phyloP scores from a whole-genome alignment of 2,888 invertebrate species.

The Diarsia dahlii region DNA sequence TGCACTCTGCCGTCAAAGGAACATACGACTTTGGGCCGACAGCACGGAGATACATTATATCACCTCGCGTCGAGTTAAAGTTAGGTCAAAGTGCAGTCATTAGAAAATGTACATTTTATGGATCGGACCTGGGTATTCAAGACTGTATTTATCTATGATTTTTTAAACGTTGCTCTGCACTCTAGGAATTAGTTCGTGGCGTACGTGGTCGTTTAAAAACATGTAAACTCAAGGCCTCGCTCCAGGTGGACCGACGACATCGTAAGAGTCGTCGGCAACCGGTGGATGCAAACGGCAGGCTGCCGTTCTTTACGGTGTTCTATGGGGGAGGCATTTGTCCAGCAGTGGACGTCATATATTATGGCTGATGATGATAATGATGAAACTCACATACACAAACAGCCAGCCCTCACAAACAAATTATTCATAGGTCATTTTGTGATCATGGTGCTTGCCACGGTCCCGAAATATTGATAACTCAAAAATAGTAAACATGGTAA shows the following conservation, averaged over 20 bases:
- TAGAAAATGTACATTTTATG: not conserved
- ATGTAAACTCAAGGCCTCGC: not conserved
- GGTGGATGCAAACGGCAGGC: too few relatives aligned
- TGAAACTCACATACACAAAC: not conserved
- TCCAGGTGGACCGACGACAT: too few relatives aligned
- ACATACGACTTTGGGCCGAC: slow-evolving; percentile 5
- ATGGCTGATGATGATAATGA: too few relatives aligned
- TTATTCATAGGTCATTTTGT: too few relatives aligned
- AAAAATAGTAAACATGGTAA: too few relatives aligned
- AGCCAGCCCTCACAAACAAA: too few relatives aligned
- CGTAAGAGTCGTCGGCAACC: too few relatives aligned
- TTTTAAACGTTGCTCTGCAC: not conserved
- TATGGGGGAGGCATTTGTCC: too few relatives aligned
- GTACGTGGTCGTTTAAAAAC: not conserved
- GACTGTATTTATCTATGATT: not conserved
- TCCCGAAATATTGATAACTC: too few relatives aligned
- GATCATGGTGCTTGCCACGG: too few relatives aligned
- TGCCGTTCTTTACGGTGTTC: too few relatives aligned
- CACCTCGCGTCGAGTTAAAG: not conserved
- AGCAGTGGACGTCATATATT: too few relatives aligned
- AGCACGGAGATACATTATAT: slow-evolving; percentile 1
- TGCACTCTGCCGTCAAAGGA: not conserved
- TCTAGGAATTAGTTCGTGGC: not conserved
- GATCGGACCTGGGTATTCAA: not conserved
- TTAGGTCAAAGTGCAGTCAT: slow-evolving; percentile 1